Evolutionary conservation across 2,888 invertebrate species (phyloP).

Genomic region (Cryptocephalus primarius): DNA sequence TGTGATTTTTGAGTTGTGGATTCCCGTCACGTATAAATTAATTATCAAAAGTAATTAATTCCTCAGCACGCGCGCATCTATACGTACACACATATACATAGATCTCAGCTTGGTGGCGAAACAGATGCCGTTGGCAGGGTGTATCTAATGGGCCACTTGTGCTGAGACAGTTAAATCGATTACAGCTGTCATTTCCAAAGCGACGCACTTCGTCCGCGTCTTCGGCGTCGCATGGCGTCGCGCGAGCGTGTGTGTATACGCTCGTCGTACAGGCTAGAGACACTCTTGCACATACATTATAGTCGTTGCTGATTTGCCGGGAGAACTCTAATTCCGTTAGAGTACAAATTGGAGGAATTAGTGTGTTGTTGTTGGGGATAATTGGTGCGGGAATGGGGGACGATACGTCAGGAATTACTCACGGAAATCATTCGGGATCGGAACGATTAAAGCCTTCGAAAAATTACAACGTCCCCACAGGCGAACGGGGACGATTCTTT

Average conservation of each 20-base stretch:
- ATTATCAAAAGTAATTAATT: conserved; percentile 29
- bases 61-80: conserved; percentile 1
- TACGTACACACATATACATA: conserved; percentile 5
- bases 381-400: conserved; percentile 5
- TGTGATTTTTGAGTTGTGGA: conserved; percentile 3
- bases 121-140: conserved; percentile 29
- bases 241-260: too few species aligned
- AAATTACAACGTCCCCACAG: too few species aligned
- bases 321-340: conserved; percentile 16
- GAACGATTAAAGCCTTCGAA: too few species aligned
- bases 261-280: too few species aligned
- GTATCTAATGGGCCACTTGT: conserved; percentile 28
- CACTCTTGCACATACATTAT: conserved; percentile 18
- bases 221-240: too few species aligned
- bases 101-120: conserved; percentile 23
- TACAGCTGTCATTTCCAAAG: conserved; percentile 29
- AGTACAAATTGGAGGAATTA: conserved; percentile 15
- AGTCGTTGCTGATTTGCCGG: conserved; percentile 13
- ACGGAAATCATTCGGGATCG: too few species aligned
- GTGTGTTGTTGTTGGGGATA: conserved; percentile 17
- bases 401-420: neutral
- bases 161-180: conserved; percentile 26
- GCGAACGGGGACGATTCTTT: too few species aligned
- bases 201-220: neutral
- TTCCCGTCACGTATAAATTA: conserved; percentile 16